Evolutionary conservation across 2,888 invertebrate species (phyloP).

Genomic region (Crocallis elinguaria): DNA sequence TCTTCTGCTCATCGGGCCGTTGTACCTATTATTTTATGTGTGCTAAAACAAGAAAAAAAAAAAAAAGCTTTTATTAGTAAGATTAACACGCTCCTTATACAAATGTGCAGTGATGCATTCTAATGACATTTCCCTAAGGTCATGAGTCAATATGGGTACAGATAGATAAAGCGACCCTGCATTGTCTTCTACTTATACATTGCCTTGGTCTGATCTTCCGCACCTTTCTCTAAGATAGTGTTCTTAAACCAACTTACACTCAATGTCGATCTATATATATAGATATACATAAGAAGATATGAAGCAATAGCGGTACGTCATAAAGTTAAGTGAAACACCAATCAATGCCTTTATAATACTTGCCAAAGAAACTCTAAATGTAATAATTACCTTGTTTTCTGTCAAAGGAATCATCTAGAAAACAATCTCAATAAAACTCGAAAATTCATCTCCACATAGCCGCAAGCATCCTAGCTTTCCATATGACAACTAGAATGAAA

Average conservation of each 20-base stretch:
- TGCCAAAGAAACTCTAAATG: too few relatives aligned
- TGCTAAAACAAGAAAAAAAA: too few relatives aligned
- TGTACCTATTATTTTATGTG: too few relatives aligned
- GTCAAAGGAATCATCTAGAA: too few relatives aligned
- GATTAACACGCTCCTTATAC: too few relatives aligned
- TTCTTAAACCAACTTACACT: neutral
- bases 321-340: too few relatives aligned
- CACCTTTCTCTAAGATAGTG: conserved; percentile 20
- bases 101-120: conserved; percentile 9
- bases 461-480: too few relatives aligned
- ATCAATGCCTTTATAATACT: too few relatives aligned
- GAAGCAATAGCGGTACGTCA: too few relatives aligned
- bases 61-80: too few relatives aligned
- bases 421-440: neutral
- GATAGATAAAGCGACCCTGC: conserved; percentile 68
- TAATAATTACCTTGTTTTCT: too few relatives aligned
- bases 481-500: neutral
- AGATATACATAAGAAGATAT: neutral
- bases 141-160: conserved; percentile 63
- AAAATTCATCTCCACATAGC: neutral
- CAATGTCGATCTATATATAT: neutral
- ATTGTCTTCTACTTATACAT: conserved; percentile 54
- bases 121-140: conserved; percentile 62
- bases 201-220: conserved; percentile 50
- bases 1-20: too few relatives aligned